Base-by-base conservation (phyloP, 2,888 invertebrate genomes). In the Tachina fera region DNA sequence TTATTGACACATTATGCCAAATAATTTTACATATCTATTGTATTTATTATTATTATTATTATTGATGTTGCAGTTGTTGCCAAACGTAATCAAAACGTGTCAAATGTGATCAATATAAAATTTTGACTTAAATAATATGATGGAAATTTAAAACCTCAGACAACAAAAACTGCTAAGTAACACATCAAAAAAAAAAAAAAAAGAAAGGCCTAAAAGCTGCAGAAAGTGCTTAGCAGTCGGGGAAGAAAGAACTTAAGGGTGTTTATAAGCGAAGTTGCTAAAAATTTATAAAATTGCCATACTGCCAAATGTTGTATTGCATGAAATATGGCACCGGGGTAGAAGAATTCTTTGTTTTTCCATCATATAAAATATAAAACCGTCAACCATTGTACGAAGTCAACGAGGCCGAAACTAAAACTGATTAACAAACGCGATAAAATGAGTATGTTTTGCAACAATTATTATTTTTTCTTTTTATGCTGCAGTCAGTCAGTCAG, bases 61-160 rank as follows among this genome's bases (percentile, higher is more conserved):
- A 43, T n/a, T 39, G 16, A 13, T 61, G 43, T 61, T 60, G 70
- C 31, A 22, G 22, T 63, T 76, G 41, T 71, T 71, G 14, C 41
- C 65, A 67, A 49, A 14, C 14, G 16, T 87, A 90, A 91, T 91
- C 90, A 90, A 31, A 31, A 31, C 88, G 91, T 91, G 91, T 91
- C 91, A 91, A 89, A 91, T 91, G 90, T 86, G 83, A 87, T 87
- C 76, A 85, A 72, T 72, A 85, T 79, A 81, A 82, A 31, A 77
- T 70, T 87, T 87, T 88, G 87, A 88, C 87, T 88, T 88, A 86
- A n/a, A 88, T 88, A 88, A 89, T 31, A 31, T 91, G 90, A 91
- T 89, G 90, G 91, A 90, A 91, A 91, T 88, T 87, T 87, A 89
- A 91, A 90, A 91, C 91, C 91, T 58, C 86, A 85, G 76, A 68